phyloP scores from a whole-genome alignment of 2,113 vertebrate genomes.

The Halichoerus grypus region DNA sequence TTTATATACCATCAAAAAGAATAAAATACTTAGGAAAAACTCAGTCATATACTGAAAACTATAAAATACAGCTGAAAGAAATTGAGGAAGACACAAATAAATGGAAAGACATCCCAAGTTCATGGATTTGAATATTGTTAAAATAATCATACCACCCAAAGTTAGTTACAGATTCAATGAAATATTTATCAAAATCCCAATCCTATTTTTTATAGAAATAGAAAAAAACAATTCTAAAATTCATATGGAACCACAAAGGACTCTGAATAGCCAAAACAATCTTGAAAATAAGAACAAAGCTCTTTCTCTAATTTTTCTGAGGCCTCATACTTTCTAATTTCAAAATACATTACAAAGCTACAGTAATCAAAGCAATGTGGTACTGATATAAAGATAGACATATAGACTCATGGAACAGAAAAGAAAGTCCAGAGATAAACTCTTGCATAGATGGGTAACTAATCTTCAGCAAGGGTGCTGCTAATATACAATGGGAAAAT shows the following conservation, averaged over 20 bases:
- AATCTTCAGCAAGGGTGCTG: background rate
- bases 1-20: background rate
- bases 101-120: background rate
- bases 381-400: background rate
- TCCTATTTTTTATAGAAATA: background rate
- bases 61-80: background rate
- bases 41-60: background rate
- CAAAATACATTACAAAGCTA: background rate
- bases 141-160: background rate
- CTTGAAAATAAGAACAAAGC: background rate
- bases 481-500: background rate
- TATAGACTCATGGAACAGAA: background rate
- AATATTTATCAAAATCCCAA: background rate
- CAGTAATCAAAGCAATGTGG: background rate
- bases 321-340: no score
- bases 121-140: background rate
- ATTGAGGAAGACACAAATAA: background rate
- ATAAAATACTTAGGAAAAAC: background rate
- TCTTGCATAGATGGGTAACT: no score
- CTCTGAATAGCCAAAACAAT: background rate
- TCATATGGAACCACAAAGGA: background rate
- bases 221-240: background rate
- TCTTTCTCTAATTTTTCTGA: no score
- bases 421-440: background rate
- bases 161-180: background rate